A percentile compares a stretch with the other conserved stretches of the same genome.
Evolutionary conservation across 2,888 invertebrate genomes (phyloP).

Genomic region (Rhabditoides inermis): DNA sequence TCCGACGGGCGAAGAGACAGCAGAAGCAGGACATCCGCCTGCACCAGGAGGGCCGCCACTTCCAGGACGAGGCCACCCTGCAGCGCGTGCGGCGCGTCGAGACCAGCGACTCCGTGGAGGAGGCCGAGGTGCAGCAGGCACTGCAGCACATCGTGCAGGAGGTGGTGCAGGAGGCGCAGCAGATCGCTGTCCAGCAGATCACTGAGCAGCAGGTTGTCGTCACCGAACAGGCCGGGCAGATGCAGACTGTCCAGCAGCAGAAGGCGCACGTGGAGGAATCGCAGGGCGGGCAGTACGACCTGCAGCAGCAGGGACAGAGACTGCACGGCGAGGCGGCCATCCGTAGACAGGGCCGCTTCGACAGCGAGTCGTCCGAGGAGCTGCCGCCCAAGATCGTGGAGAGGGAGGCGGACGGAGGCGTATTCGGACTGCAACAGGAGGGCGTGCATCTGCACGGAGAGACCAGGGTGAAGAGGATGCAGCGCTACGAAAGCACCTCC

Average conservation of each 20-base stretch:
- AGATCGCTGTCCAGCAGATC: too few species aligned
- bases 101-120: slow-evolving; percentile 17
- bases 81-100: too few species aligned
- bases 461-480: slow-evolving; percentile 4
- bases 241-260: neutral
- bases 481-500: slow-evolving; percentile 23
- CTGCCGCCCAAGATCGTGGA: slow-evolving; percentile 7
- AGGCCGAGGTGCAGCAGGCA: slow-evolving; percentile 11
- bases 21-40: slow-evolving; percentile 1
- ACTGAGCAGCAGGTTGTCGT: too few species aligned
- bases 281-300: slow-evolving; percentile 25
- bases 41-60: slow-evolving; percentile 18
- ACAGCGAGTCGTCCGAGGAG: slow-evolving; percentile 32
- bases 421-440: slow-evolving; percentile 27
- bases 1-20: too few species aligned
- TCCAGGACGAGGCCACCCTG: slow-evolving; percentile 22
- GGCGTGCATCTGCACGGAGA: slow-evolving; percentile 28
- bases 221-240: too few species aligned
- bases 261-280: slow-evolving; percentile 19
- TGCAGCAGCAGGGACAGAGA: slow-evolving; percentile 27
- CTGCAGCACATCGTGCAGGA: neutral
- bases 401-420: slow-evolving; percentile 35
- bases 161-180: neutral
- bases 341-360: slow-evolving; percentile 19
- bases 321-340: slow-evolving; percentile 33